Conservation (phyloP, 2,888 invertebrate species). For the Periphyllus acericola region DNA sequence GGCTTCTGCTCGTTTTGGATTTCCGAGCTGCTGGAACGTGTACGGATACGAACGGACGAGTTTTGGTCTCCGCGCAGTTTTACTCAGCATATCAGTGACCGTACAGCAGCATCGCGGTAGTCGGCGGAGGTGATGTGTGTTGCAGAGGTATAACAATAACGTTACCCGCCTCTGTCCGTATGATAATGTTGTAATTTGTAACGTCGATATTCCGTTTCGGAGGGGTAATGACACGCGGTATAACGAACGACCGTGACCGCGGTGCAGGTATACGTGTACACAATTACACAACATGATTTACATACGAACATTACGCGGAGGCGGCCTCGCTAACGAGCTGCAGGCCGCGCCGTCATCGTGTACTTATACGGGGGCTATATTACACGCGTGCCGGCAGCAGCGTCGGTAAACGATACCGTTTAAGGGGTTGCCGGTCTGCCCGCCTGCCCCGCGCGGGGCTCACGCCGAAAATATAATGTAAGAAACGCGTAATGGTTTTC, state of each 20-base stretch:
- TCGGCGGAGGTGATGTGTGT: too few relatives aligned
- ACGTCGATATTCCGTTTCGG: too few relatives aligned
- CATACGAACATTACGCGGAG: not conserved
- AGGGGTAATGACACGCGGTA: not conserved
- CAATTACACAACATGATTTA: not conserved
- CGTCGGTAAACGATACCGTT: conserved; percentile 13
- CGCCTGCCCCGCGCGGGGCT: not conserved
- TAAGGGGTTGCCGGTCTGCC: not conserved
- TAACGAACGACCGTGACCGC: not conserved
- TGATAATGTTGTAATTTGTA: too few relatives aligned
- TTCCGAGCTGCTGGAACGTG: too few relatives aligned
- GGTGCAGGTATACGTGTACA: too few relatives aligned
- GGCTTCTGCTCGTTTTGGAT: too few relatives aligned
- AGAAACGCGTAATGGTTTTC: conserved; percentile 25
- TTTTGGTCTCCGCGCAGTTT: too few relatives aligned
- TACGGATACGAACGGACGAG: too few relatives aligned
- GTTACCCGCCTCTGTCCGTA: too few relatives aligned
- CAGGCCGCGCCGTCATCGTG: not conserved
- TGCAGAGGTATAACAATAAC: too few relatives aligned
- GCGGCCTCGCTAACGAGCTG: conserved; percentile 9
- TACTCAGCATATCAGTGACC: too few relatives aligned
- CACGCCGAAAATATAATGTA: not conserved
- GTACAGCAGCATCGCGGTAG: too few relatives aligned
- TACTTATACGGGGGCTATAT: not conserved
- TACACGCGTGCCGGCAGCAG: not conserved